Conservation (phyloP, 2,113 vertebrate genomes). For the Hymenochirus boettgeri region DNA sequence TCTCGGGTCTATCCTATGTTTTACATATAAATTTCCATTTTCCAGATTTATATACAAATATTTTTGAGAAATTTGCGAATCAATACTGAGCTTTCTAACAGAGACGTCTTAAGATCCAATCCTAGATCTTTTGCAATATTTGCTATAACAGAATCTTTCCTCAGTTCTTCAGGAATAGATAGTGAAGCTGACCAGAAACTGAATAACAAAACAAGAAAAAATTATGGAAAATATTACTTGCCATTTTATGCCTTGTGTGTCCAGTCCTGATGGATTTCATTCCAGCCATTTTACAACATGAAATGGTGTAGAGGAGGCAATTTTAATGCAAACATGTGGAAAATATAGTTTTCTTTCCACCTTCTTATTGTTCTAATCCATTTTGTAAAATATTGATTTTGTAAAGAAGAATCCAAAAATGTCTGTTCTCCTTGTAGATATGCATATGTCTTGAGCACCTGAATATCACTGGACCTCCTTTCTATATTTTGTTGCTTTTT, state of each 20-base stretch:
- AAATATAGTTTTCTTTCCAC: no score
- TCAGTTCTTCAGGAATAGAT: slow-evolving; percentile 53
- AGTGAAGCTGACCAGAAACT: slow-evolving; percentile 49
- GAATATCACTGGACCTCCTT: not conserved
- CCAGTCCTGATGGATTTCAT: not conserved
- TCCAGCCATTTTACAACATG: not conserved
- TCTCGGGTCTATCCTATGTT: slow-evolving; percentile 16
- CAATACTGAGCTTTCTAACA: slow-evolving; percentile 38
- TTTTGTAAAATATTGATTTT: no score
- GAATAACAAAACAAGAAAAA: slow-evolving; percentile 44
- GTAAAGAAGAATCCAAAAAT: not conserved
- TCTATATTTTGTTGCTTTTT: no score
- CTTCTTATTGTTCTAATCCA: no score
- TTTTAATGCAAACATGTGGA: no score
- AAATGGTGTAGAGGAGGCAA: no score
- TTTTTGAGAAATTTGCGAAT: slow-evolving; percentile 43
- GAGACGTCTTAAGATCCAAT: slow-evolving; percentile 35
- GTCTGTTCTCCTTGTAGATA: not conserved
- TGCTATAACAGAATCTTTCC: slow-evolving; percentile 53
- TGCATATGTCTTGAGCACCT: not conserved
- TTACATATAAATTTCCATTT: slow-evolving; percentile 56
- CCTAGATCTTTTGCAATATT: slow-evolving; percentile 56
- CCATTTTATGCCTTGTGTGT: not conserved
- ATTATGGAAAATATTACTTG: slow-evolving; percentile 41
- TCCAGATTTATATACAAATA: slow-evolving; percentile 57